phyloP scores from a whole-genome alignment of 2,113 vertebrate species.

The Zosterops pallidus region DNA sequence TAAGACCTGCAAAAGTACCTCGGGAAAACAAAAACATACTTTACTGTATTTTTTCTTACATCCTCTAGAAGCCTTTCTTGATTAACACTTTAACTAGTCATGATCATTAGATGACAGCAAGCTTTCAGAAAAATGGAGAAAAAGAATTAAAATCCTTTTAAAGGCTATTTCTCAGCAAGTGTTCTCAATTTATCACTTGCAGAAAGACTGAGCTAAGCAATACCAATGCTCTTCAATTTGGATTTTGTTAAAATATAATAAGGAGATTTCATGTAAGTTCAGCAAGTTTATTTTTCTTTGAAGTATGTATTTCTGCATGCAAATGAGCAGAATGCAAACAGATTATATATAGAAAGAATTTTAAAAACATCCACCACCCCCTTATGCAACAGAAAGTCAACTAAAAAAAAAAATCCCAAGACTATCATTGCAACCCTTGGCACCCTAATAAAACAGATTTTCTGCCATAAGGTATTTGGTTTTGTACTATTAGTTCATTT shows the following conservation, averaged over 20 bases:
- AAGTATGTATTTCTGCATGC: not conserved
- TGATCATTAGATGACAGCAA: not conserved
- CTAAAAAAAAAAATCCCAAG: not conserved
- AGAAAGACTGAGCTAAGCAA: conserved; percentile 20
- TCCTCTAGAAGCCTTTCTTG: not conserved
- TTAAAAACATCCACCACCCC: not conserved
- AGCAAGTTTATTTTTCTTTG: conserved; percentile 18
- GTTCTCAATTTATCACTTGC: not conserved
- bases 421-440: not conserved
- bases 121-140: not conserved
- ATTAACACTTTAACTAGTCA: not conserved
- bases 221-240: not conserved
- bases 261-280: not conserved
- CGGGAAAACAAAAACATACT: not conserved
- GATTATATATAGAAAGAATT: conserved; percentile 7
- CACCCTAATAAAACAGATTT: not conserved
- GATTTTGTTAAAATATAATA: not conserved
- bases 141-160: not conserved
- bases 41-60: not conserved
- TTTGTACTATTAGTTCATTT: not conserved
- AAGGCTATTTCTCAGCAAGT: not conserved
- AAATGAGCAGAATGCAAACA: not conserved
- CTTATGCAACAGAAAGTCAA: not conserved
- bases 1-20: not conserved
- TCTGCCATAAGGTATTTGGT: not conserved